Evolutionary conservation across 2,888 invertebrate species (phyloP), one percentile per base, ranked within the genome.

Genomic region (Cetonia aurata): DNA sequence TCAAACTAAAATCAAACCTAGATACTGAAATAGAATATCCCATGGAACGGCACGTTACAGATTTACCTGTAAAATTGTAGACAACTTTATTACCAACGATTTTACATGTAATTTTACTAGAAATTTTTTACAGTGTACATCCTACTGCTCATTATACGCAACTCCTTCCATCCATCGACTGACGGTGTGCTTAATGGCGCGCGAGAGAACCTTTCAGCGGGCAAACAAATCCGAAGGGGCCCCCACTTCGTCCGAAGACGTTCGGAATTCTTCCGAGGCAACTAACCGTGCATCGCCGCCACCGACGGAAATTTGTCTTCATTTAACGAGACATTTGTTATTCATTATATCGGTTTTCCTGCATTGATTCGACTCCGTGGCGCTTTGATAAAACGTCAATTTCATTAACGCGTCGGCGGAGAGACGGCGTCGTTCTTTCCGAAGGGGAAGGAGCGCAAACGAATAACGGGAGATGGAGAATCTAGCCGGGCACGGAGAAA

Each of bases 251-350:
- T 48, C 33, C 65, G 25, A 50, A 33, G 65, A 42, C 67, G 53
- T 46, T 60, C 46, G 19, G 25, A 60, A 60, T 60, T 60, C 59
- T 60, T 46, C 59, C 19, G 25, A 25, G 44, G 59, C 59, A 60
- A 60, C 59, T 60, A 46, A 60, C 19, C 59, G 59, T 60, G 59
- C 44, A 60, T 44, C 13, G 44, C 46, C 25, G 25, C 44, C 44
- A 46, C 59, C n/a, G 42, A 25, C 17, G 46, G 72, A 77, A 81
- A 80, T 81, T 81, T 79, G 80, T 82, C 81, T 81, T 79, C 80
- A 78, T 81, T 82, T 81, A 80, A 79, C 77, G 80, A 79, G 78
- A 82, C 81, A 82, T 82, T 80, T 80, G 81, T 82, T 82, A 82
- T 82, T 82, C 82, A 82, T 82, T 82, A 81, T 82, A 82, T 82